These are phyloP conservation scores for Vanessa tameamea DNA, from an alignment of 1,140 invertebrate genomes.

Conservation along the genomic window DNA sequence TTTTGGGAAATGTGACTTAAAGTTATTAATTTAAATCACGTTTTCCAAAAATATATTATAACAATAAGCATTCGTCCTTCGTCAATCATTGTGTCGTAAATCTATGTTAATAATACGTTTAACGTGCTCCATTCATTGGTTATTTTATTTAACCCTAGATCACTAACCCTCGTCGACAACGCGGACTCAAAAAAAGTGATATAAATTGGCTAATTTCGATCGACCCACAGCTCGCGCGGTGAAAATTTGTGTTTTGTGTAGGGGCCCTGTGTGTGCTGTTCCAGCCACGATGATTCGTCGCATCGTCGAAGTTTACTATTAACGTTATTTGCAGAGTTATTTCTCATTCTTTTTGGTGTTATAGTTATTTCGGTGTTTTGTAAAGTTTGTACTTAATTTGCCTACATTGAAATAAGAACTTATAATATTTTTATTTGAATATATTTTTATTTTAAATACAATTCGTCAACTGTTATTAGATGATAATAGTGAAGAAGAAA, in stretches of 20 bases:
- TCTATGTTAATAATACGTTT: too few species aligned
- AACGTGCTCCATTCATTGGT: too few species aligned
- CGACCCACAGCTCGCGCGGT: background rate
- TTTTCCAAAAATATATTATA: too few species aligned
- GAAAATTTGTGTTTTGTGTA: slow-evolving; percentile 1
- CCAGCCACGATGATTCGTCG: too few species aligned
- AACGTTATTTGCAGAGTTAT: slow-evolving; percentile 8
- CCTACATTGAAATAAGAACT: slow-evolving; percentile 13
- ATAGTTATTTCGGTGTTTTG: slow-evolving; percentile 19
- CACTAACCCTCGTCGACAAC: too few species aligned
- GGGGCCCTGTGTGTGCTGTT: too few species aligned
- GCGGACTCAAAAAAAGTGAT: background rate
- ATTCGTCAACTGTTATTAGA: slow-evolving; percentile 15
- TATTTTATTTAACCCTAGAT: too few species aligned
- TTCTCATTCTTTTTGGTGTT: slow-evolving; percentile 2
- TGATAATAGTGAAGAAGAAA: slow-evolving; percentile 14
- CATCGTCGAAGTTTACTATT: background rate
- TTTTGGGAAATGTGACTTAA: too few species aligned
- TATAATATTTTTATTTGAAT: slow-evolving; percentile 25
- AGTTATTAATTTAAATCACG: too few species aligned
- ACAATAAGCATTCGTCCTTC: too few species aligned
- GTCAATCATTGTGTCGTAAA: too few species aligned
- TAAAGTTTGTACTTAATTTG: slow-evolving; percentile 2
- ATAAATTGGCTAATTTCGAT: slow-evolving; percentile 1
- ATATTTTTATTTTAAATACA: slow-evolving; percentile 21